These are phyloP conservation scores for Ephestia elutella DNA, from an alignment of 1,140 invertebrate genomes.

Conservation along the genomic window DNA sequence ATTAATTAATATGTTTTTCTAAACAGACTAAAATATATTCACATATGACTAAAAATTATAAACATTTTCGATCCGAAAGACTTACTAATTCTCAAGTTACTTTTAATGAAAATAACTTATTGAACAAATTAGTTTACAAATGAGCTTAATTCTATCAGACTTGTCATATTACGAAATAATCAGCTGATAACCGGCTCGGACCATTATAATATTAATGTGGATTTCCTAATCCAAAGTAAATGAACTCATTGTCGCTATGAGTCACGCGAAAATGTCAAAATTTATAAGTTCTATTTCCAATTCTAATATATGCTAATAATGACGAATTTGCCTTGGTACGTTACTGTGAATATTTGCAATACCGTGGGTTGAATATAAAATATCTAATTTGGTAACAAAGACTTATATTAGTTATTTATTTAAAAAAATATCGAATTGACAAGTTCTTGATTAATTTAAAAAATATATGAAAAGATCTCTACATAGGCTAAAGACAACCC, in stretches of 20 bases:
- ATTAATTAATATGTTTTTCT: no score
- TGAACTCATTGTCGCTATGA: conserved; percentile 27
- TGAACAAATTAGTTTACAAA: no score
- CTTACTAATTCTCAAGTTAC: no score
- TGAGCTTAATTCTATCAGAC: background rate
- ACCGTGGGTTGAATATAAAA: conserved; percentile 25
- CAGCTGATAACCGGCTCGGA: background rate
- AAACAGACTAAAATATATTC: no score
- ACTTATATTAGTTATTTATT: no score
- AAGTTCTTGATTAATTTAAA: no score
- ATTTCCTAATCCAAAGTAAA: conserved; percentile 28
- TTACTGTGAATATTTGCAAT: conserved; percentile 17
- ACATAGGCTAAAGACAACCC: no score
- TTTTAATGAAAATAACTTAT: no score
- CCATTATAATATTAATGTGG: background rate
- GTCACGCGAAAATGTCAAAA: conserved; percentile 30
- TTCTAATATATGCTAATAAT: background rate
- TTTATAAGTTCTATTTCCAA: conserved; percentile 15
- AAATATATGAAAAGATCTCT: no score
- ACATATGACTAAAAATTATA: no score
- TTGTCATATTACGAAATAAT: background rate
- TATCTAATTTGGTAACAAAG: conserved; percentile 18
- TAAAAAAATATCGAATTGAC: no score
- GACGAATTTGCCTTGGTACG: background rate
- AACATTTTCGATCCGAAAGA: no score